Base-by-base conservation (phyloP, 2,797 vertebrate genomes). In the Chelon auratus region DNA sequence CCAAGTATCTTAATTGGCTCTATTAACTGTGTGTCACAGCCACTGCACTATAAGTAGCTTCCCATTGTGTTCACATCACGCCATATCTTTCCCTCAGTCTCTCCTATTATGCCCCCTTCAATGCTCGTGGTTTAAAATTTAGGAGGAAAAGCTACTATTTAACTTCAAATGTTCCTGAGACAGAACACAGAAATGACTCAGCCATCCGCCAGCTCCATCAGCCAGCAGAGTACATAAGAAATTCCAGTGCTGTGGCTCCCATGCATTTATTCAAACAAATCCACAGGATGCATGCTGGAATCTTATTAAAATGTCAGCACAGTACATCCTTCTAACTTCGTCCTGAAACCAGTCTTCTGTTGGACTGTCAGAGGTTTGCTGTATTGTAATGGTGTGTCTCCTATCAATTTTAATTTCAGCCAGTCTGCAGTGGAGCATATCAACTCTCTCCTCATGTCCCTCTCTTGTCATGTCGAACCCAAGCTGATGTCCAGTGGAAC, bases 391-490 rank as follows among this genome's bases (percentile, higher is more conserved):
- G 14, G 15, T 26, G 39, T 3, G 24, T 51, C 22, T 68, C 17
- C 40, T 45, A 39, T 72, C 56, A 63, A 39, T 24, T 56, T 61
- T 62, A 12, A 60, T 66, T 40, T 37, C 57, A 30, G 60, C 47
- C 48, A 17, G 14, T 53, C 62, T 61, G 24, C 51, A 33, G 22
- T 30, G 54, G 14, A 18, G 36, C 40, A 30, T 22, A 60, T 48
- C 70, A 67, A 56, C 67, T 53, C 43, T 1, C 20, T 59, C 45
- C 73, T 58, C 60, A 48, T 77, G 9, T 20, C 52, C 36, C 39
- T 52, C 2, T 4, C 39, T 42, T 17, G 1, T 72, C 20, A 0
- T 48, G 47, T 66, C 59, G 22, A 24, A 1, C 13, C 5, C 39
- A 37, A 42, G 42, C 8, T 48, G 43, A 56, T 52, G 43, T 51